Percentiles rank a stretch among this genome's conserved stretches.
Evolutionary conservation across 1,140 invertebrate genomes (phyloP).

Genomic region (Drosophila lini): DNA sequence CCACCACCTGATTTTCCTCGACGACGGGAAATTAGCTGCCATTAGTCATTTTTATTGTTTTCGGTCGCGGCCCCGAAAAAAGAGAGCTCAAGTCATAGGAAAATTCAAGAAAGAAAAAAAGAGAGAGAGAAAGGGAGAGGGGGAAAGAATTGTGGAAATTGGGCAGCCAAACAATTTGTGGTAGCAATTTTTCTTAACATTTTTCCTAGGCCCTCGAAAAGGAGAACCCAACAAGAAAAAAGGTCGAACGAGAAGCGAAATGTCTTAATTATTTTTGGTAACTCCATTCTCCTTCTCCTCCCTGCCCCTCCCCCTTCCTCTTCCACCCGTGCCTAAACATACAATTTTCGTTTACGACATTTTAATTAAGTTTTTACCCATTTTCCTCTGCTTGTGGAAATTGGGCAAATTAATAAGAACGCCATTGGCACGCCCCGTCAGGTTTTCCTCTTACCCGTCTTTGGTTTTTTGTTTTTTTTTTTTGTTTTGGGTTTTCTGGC

Average conservation of each 20-base stretch:
- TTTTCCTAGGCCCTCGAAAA: slow-evolving; percentile 27
- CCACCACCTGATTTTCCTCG: slow-evolving; percentile 20
- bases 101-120: background rate
- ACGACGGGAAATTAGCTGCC: slow-evolving; percentile 80
- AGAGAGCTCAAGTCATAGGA: slow-evolving; percentile 19
- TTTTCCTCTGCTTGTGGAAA: slow-evolving; percentile 63
- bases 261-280: slow-evolving; percentile 82
- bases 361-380: slow-evolving; percentile 80
- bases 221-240: slow-evolving; percentile 18
- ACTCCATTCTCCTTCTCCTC: background rate
- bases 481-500: background rate
- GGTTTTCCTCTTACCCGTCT: slow-evolving; percentile 11
- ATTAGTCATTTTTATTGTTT: slow-evolving; percentile 83
- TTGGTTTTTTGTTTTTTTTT: slow-evolving; percentile 5
- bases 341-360: slow-evolving; percentile 83
- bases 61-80: slow-evolving; percentile 66
- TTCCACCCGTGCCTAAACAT: slow-evolving; percentile 58
- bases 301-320: background rate
- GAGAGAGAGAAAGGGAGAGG: slow-evolving; percentile 5
- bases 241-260: slow-evolving; percentile 67
- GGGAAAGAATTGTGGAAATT: slow-evolving; percentile 57
- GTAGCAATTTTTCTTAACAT: slow-evolving; percentile 76
- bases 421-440: slow-evolving; percentile 79
- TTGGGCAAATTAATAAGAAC: slow-evolving; percentile 82
- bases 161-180: slow-evolving; percentile 79